Evolutionary conservation across 30 jellyfish, hydroid and myxozoan genomes (phyloP).

Genomic region (Aurelia coerulea): DNA sequence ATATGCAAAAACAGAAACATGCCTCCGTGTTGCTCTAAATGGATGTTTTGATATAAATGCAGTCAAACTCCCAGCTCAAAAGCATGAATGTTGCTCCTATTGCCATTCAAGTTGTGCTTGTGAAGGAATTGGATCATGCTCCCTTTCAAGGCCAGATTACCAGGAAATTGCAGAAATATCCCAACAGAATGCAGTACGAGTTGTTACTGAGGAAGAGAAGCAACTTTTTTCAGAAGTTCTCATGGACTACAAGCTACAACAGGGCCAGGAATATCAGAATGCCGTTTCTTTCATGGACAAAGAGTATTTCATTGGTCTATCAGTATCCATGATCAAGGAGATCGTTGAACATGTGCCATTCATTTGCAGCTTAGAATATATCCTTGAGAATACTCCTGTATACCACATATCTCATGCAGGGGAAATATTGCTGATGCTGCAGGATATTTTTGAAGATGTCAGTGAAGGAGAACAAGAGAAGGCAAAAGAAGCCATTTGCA

Average conservation of each 20-base stretch:
- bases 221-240: conserved; percentile 6
- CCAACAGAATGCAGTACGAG: conserved; percentile 2
- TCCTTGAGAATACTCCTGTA: background rate
- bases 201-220: conserved; percentile 28
- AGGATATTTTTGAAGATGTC: conserved; percentile 20
- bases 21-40: conserved; percentile 18
- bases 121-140: conserved; percentile 3
- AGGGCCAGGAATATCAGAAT: background rate
- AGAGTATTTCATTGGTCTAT: conserved; percentile 13
- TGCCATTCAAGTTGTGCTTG: conserved; percentile 22
- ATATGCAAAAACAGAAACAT: conserved; percentile 13
- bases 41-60: background rate
- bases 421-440: conserved; percentile 19
- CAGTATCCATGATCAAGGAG: conserved; percentile 1
- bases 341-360: background rate
- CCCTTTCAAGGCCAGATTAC: background rate
- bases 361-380: conserved; percentile 12
- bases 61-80: conserved; percentile 12
- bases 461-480: background rate
- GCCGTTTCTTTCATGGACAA: background rate
- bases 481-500: conserved; percentile 13
- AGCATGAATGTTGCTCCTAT: conserved; percentile 21
- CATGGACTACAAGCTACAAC: background rate
- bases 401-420: conserved; percentile 28
- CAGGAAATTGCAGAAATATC: background rate